Evolutionary conservation across 2,113 vertebrate species (phyloP).

Genomic region (Urocolius indicus): DNA sequence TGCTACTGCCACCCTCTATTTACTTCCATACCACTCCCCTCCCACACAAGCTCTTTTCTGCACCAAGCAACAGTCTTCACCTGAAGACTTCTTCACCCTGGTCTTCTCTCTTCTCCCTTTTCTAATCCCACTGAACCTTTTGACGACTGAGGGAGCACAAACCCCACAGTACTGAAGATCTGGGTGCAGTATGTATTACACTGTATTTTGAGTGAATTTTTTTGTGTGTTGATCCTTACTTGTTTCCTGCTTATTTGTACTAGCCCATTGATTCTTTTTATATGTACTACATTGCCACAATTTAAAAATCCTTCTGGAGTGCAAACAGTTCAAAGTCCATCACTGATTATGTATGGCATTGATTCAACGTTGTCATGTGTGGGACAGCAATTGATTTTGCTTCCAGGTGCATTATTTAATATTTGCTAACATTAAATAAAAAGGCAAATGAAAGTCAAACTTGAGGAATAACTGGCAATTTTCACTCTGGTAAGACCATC

Average conservation of each 20-base stretch:
- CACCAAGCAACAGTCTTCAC: fast-evolving
- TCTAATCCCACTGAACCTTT: background rate
- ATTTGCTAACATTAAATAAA: background rate
- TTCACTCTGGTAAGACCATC: fast-evolving
- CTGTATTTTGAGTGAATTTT: background rate
- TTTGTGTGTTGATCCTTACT: background rate
- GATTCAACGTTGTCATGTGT: no score
- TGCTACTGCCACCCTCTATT: background rate
- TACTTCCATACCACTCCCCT: background rate
- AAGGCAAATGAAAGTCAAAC: background rate
- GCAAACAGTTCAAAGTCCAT: background rate
- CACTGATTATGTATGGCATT: background rate
- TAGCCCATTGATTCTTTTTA: background rate
- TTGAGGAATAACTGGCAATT: fast-evolving
- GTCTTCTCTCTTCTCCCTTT: background rate
- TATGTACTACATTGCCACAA: background rate
- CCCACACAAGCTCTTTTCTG: background rate
- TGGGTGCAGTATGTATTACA: fast-evolving
- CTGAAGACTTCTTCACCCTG: background rate
- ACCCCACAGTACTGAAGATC: fast-evolving
- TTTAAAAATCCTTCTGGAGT: background rate
- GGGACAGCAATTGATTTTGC: background rate
- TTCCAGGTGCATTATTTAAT: background rate
- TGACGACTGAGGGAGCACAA: background rate
- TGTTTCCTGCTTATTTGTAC: background rate